Percentiles rank a stretch among this genome's conserved stretches.
Evolutionary conservation across 2,797 vertebrate species (phyloP).

Genomic region (Pangasius krempfi): DNA sequence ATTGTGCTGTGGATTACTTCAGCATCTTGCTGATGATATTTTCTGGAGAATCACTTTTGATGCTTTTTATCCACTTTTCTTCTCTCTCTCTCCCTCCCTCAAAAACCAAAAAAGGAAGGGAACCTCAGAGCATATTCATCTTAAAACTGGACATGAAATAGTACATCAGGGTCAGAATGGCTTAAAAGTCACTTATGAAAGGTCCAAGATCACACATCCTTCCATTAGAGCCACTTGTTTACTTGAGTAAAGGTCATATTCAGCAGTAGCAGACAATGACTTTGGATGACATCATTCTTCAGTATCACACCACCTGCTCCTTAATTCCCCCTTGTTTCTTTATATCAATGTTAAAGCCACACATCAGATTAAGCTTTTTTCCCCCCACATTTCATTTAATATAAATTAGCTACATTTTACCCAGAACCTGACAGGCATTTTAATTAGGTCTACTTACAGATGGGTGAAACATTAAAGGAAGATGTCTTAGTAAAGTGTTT

Average conservation of each 20-base stretch:
- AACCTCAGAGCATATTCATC: neutral
- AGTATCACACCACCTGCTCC: neutral
- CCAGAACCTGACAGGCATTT: neutral
- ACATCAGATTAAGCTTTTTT: neutral
- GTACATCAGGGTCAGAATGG: neutral
- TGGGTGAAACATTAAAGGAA: neutral
- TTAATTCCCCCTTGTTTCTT: neutral
- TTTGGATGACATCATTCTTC: neutral
- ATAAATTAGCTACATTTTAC: slow-evolving; percentile 1
- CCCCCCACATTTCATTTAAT: neutral
- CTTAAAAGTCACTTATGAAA: neutral
- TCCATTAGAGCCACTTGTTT: slow-evolving; percentile 2
- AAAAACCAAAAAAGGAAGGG: neutral
- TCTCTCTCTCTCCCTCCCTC: neutral
- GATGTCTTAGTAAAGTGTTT: neutral
- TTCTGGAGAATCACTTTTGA: slow-evolving; percentile 51
- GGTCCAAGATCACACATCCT: neutral
- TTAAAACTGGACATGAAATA: neutral
- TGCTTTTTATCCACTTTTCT: slow-evolving; percentile 7
- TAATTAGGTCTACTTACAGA: neutral
- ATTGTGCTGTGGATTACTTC: slow-evolving; percentile 35
- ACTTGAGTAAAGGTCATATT: neutral
- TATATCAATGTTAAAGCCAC: neutral
- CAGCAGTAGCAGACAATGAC: neutral
- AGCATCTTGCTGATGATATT: slow-evolving; percentile 40